Evolutionary conservation across 2,888 invertebrate species (phyloP), one percentile per base, ranked within the genome.

Genomic region (Archips crataeganus): DNA sequence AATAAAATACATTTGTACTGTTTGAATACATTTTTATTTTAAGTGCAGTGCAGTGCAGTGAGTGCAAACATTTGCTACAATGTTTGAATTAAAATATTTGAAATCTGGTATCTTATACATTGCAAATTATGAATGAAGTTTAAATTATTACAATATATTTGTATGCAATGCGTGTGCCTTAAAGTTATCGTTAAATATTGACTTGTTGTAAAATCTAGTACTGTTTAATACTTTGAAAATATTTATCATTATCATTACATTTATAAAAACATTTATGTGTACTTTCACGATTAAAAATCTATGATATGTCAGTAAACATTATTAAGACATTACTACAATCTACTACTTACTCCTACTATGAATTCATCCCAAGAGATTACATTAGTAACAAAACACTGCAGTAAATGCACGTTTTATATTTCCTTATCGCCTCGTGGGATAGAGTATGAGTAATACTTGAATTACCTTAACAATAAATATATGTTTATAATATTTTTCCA

Each of bases 281-380:
- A 54, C 54, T 8, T 54, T 23, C 15, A 54, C 23, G 9, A 15
- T 9, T 54, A 54, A 49, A 9, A 23, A 54, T 54, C 15, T 54
- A 23, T 54, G 54, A 54, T 54, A 54, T 54, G 54, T 54, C 15
- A 54, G 23, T 23, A 54, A 23, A 54, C 54, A 54, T 54, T 54
- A 54, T 54, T 54, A 2, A 54, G 9, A 9, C 6, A n/a, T 15
- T n/a, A 15, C 51, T 51, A 3, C 51, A n/a, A 13, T 36, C 36
- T 13, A 49, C n/a, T n/a, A 13, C n/a, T 15, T 51, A 51, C 2
- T 51, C 15, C n/a, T 54, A 8, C 23, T 23, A 23, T 54, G 39
- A 54, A 9, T 54, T 0, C 9, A 23, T 54, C 23, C 23, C 54
- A 23, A 23, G 54, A 54, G 23, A 23, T 54, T 2, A 9, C 5